Evolutionary conservation across 1,140 invertebrate species (phyloP), one percentile per base, ranked within the genome.

Genomic region (Calycopis cecrops): DNA sequence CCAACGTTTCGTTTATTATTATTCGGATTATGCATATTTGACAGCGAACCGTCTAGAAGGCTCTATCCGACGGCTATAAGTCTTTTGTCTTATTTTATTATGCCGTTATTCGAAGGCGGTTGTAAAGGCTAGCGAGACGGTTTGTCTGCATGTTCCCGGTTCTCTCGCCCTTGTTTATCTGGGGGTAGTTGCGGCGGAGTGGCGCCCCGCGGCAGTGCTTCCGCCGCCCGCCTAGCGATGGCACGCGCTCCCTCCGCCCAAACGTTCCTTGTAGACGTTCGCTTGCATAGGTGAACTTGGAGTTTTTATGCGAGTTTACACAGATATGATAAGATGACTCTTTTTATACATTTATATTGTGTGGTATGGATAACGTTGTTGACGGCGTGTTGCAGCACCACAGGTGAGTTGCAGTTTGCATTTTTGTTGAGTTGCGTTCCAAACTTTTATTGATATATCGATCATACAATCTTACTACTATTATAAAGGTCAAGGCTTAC

Each of bases 281-380:
- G 62, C 54, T 57, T 61, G 21, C 63, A 59, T 65, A 79, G 73
- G 72, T 84, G 77, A 84, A 81, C 71, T 71, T 69, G 56, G 57
- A 51, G 51, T 60, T 49, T 37, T 60, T 52, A 48, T 53, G 37
- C 60, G 55, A 57, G 67, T 64, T 69, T 67, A 71, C 74, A 68
- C 73, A 64, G 77, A 48, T 57, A 52, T 51, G 61, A 53, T 64
- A 80, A 79, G 76, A 87, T 87, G 84, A 85, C 81, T 76, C 65
- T 80, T 85, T 87, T 87, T 85, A 65, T 87, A 87, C 72, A 76
- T 87, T 85, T 87, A 69, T 85, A 85, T 56, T 73, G 73, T 83
- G 83, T 77, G 55, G 72, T 82, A 73, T 86, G 78, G 76, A 79
- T 82, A 76, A 69, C 73, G 60, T 60, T 86, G 59, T 48, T 79